Conservation (phyloP, 2,113 vertebrate genomes). For the Chloebia gouldiae region DNA sequence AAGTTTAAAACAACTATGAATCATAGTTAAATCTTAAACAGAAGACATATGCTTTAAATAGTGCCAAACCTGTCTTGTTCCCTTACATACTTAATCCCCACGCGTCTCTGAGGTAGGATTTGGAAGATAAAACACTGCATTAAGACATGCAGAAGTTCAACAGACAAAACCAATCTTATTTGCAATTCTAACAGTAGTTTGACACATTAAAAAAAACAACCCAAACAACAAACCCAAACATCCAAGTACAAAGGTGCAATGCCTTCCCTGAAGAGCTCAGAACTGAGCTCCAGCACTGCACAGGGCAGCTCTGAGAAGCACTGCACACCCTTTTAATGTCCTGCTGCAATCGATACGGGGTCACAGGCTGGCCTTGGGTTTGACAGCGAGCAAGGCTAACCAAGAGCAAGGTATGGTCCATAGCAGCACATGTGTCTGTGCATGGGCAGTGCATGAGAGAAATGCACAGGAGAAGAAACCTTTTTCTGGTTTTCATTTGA, state of each 20-base stretch:
- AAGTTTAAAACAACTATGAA: not conserved
- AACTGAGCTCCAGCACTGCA: not conserved
- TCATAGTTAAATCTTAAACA: not conserved
- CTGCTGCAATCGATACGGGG: fast-evolving
- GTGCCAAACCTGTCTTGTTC: not conserved
- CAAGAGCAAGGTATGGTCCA: not conserved
- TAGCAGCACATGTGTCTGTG: fast-evolving
- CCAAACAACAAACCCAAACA: not conserved
- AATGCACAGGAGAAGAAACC: not conserved
- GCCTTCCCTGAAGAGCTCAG: not conserved
- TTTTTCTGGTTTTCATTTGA: not conserved
- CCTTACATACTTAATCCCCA: not conserved
- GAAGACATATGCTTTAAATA: not conserved
- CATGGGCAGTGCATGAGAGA: not conserved
- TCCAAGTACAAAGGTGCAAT: not conserved
- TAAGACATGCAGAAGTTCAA: not conserved
- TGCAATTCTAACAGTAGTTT: not conserved
- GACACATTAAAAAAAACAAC: not conserved
- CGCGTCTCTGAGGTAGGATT: not conserved
- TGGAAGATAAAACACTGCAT: not conserved
- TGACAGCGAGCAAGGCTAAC: not conserved
- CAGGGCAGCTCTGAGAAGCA: not conserved
- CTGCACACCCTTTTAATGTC: not conserved
- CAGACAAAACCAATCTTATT: not conserved
- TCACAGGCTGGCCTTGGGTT: not conserved